Conservation (phyloP, 2,113 vertebrate genomes). For the Stegastes partitus region DNA sequence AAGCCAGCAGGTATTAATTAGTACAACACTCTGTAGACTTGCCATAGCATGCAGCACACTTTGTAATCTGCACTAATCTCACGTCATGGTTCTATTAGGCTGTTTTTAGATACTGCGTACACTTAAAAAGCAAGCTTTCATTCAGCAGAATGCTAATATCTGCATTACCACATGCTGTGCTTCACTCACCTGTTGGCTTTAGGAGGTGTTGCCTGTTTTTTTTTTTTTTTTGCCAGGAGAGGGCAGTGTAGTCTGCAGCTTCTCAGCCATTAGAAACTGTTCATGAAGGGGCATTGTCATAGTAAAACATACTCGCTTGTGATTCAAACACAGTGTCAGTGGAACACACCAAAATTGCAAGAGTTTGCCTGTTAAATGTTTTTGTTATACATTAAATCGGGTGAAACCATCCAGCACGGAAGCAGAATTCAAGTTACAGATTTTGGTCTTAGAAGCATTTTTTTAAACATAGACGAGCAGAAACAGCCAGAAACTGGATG, state of each 20-base stretch:
- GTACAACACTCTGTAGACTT: slow-evolving; percentile 43
- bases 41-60: slow-evolving; percentile 67
- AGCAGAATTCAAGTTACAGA: slow-evolving; percentile 12
- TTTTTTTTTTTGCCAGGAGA: slow-evolving; percentile 42
- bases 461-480: slow-evolving; percentile 6
- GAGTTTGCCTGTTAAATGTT: slow-evolving; percentile 32
- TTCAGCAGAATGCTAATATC: slow-evolving; percentile 21
- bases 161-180: not conserved
- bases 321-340: slow-evolving; percentile 25
- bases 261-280: slow-evolving; percentile 9
- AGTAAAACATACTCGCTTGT: slow-evolving; percentile 41
- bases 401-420: slow-evolving; percentile 30
- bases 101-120: slow-evolving; percentile 37
- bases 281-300: slow-evolving; percentile 27
- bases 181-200: slow-evolving; percentile 71
- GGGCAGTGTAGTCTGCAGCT: slow-evolving; percentile 56
- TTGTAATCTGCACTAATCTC: slow-evolving; percentile 58
- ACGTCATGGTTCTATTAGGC: slow-evolving; percentile 34
- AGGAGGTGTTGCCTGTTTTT: slow-evolving; percentile 43
- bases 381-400: slow-evolving; percentile 41
- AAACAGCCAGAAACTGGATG: not conserved
- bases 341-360: slow-evolving; percentile 11
- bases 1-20: slow-evolving; percentile 62
- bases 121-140: slow-evolving; percentile 24
- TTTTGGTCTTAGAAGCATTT: not conserved